Percentiles rank a stretch among this genome's conserved stretches.
phyloP scores from a whole-genome alignment of 92 coral and sea anemone genomes.

The Epizoanthus fatuus region DNA sequence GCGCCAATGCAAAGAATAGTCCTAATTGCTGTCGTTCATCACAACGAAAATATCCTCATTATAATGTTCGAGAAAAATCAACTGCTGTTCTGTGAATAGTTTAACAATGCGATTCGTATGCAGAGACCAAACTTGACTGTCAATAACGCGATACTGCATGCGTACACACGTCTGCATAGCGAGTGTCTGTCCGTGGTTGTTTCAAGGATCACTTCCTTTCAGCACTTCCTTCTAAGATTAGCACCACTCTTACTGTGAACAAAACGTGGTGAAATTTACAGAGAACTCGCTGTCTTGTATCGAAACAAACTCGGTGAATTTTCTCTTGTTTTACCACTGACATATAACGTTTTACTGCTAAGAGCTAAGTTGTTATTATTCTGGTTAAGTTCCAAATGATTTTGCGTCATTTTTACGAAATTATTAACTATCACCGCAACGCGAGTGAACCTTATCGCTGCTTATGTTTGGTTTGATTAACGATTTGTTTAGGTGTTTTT shows the following conservation, averaged over 20 bases:
- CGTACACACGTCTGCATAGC: background rate
- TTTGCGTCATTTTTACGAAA: background rate
- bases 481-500: slow-evolving; percentile 30
- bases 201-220: background rate
- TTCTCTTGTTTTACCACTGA: background rate
- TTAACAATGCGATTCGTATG: background rate
- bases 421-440: slow-evolving; percentile 1
- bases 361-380: background rate
- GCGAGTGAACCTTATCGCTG: background rate
- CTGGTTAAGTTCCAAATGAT: background rate
- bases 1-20: slow-evolving; percentile 29
- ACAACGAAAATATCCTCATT: slow-evolving; percentile 11
- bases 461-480: slow-evolving; percentile 40
- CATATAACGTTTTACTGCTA: background rate
- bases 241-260: background rate
- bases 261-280: background rate
- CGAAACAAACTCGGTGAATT: background rate
- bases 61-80: background rate
- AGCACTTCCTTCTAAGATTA: slow-evolving; percentile 21
- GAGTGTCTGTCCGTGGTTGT: background rate
- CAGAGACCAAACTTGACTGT: background rate
- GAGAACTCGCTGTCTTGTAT: background rate
- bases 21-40: slow-evolving; percentile 38
- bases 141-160: background rate
- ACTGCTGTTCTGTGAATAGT: slow-evolving; percentile 11